These are phyloP conservation scores for Coecobrya sp. DNA, from an alignment of 2,888 invertebrate genomes.

Conservation along the genomic window DNA sequence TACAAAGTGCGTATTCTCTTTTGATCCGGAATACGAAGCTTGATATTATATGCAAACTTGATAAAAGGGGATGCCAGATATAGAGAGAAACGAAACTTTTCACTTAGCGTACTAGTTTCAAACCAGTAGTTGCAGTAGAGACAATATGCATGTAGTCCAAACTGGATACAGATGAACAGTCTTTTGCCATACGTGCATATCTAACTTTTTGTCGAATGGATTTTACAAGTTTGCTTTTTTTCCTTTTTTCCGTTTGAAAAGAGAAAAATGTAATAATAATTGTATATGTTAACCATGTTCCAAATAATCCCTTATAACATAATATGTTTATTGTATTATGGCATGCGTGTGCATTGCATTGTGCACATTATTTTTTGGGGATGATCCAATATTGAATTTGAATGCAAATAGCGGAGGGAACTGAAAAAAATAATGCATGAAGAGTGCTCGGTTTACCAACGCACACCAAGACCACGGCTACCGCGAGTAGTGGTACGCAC, in stretches of 20 bases:
- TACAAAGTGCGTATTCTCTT: constrained; percentile 35
- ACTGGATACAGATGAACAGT: not conserved
- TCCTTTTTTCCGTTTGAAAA: constrained; percentile 47
- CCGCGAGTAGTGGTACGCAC: not conserved
- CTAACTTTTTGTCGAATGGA: not conserved
- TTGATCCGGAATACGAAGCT: constrained; percentile 41
- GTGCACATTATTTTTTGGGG: constrained; percentile 70
- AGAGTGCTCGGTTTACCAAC: constrained; percentile 49
- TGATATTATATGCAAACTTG: constrained; percentile 42
- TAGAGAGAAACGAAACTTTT: constrained; percentile 35
- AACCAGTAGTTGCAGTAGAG: not conserved
- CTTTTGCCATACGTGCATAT: not conserved
- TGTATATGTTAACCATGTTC: constrained; percentile 65
- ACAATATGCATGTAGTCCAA: not conserved
- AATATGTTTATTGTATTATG: constrained; percentile 77
- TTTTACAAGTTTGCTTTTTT: constrained; percentile 13
- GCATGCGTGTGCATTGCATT: constrained; percentile 73
- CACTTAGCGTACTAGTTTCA: constrained; percentile 43
- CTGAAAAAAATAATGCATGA: constrained; percentile 18
- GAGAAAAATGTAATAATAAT: constrained; percentile 70
- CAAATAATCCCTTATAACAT: constrained; percentile 74
- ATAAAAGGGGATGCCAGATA: constrained; percentile 20
- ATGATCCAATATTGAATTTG: constrained; percentile 78
- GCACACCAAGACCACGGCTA: not conserved
- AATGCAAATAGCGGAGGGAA: constrained; percentile 51